Evolutionary conservation across 2,113 vertebrate species (phyloP), one percentile per base, ranked within the genome.

Genomic region (Gymnogyps californianus): DNA sequence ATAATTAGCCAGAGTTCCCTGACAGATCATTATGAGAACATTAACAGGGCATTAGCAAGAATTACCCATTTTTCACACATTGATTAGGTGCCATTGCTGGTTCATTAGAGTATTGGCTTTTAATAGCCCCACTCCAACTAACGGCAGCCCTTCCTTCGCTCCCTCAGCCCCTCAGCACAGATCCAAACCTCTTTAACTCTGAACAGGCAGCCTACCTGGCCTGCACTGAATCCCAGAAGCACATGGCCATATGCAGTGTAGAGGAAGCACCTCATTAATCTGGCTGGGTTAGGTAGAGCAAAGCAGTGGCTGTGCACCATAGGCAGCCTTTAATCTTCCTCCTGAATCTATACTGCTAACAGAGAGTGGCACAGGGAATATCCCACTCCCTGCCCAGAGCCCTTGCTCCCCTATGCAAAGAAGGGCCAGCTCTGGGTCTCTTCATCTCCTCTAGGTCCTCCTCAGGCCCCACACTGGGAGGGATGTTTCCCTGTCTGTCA

Each of bases 1-100:
- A 97, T 98, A 98, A 98, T 98, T 98, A 98, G 95, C 96, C 95
- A 95, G 96, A 97, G 97, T 89, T 98, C 96, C 95, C 88, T 98
- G 97, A 98, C 97, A 98, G 97, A 98, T 98, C 98, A 98, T 98
- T 98, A 98, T 95, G 96, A 98, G 97, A 97, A 98, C 98, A 98
- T 98, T 98, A 98, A 97, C 91, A 92, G 93, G 94, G 97, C 97
- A 98, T 98, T 98, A 98, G 97, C 87, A 96, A 97, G 97, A 98
- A 98, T 97, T 98, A 97, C 94, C 96, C 95, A 99, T 98, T 98
- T 98, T 98, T 98, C 97, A 98, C 97, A 96, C 96, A 98, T 98
- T 96, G 98, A 98, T 98, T 98, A 98, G 93, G 97, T 98, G 98
- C 95, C 98, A 98, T 97, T 92, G 94, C 97, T 96, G 90, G 86